phyloP scores from a whole-genome alignment of 2,888 invertebrate genomes.

The Zeuzera pyrina region DNA sequence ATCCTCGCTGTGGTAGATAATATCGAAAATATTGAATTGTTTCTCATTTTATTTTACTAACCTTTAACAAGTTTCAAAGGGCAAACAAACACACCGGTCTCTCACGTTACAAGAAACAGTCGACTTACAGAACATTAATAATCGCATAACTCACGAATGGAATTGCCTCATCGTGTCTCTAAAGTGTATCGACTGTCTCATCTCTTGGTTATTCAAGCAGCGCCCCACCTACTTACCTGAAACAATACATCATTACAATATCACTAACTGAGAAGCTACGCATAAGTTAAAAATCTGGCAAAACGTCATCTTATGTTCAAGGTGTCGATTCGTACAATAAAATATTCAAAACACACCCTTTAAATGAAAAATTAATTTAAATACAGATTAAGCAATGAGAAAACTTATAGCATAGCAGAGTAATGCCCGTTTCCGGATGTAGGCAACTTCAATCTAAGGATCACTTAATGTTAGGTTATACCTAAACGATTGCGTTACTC shows the following conservation, averaged over 20 bases:
- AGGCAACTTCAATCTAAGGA: neutral
- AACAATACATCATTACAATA: slow-evolving; percentile 71
- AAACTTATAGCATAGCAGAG: too few species aligned
- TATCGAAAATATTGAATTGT: neutral
- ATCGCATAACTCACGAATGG: slow-evolving; percentile 42
- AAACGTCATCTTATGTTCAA: too few species aligned
- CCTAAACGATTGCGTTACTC: too few species aligned
- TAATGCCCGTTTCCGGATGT: too few species aligned
- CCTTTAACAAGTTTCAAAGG: slow-evolving; percentile 22
- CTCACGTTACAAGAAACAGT: slow-evolving; percentile 8
- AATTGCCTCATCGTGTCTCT: slow-evolving; percentile 44
- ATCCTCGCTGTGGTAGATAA: too few species aligned
- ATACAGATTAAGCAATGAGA: too few species aligned
- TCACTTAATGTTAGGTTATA: too few species aligned
- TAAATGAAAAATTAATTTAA: too few species aligned
- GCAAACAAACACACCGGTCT: slow-evolving; percentile 18
- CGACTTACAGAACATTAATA: slow-evolving; percentile 32
- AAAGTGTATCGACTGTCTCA: slow-evolving; percentile 39
- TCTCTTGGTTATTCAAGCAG: slow-evolving; percentile 38
- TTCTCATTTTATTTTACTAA: slow-evolving; percentile 15
- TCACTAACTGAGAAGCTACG: slow-evolving; percentile 44
- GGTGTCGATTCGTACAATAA: too few species aligned
- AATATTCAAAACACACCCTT: too few species aligned
- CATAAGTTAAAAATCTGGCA: slow-evolving; percentile 26
- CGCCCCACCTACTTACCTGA: slow-evolving; percentile 64